Conservation (phyloP, 53 echinoderm and acorn worm species). For the Actinopyga echinites region DNA sequence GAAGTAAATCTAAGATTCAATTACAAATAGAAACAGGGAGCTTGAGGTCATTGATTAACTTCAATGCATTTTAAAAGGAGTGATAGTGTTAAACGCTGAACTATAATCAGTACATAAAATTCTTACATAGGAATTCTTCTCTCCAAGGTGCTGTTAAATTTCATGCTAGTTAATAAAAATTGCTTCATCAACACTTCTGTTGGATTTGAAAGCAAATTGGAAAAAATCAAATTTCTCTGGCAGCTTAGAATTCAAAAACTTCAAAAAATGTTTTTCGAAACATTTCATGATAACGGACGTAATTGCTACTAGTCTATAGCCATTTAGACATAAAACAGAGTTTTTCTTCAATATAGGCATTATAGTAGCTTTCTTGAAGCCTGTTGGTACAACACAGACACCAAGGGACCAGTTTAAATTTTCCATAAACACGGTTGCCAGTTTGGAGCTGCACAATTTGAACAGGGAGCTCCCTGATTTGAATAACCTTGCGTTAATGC, state of each 20-base stretch:
- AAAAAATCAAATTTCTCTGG: too few species aligned
- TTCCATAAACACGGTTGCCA: conserved; percentile 11
- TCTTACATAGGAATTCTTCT: background rate
- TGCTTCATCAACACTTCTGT: background rate
- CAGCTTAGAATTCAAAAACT: conserved; percentile 5
- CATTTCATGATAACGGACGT: conserved; percentile 7
- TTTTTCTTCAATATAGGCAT: background rate
- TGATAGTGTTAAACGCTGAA: background rate
- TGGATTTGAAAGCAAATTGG: background rate
- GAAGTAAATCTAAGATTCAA: too few species aligned
- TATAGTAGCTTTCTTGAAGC: conserved; percentile 38
- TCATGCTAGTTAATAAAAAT: background rate
- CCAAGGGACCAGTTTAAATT: conserved; percentile 43
- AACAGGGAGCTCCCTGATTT: conserved; percentile 23
- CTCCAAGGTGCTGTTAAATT: background rate
- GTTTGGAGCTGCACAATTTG: conserved; percentile 29
- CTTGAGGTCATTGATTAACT: background rate
- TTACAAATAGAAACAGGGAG: too few species aligned
- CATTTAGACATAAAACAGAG: background rate
- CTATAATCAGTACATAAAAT: background rate
- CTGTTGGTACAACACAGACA: conserved; percentile 5
- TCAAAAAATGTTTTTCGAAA: background rate
- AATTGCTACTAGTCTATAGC: background rate
- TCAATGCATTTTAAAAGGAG: background rate
- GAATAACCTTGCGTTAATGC: conserved; percentile 20